phyloP scores from a whole-genome alignment of 2,797 vertebrate genomes.

The Myiotriccus ornatus region DNA sequence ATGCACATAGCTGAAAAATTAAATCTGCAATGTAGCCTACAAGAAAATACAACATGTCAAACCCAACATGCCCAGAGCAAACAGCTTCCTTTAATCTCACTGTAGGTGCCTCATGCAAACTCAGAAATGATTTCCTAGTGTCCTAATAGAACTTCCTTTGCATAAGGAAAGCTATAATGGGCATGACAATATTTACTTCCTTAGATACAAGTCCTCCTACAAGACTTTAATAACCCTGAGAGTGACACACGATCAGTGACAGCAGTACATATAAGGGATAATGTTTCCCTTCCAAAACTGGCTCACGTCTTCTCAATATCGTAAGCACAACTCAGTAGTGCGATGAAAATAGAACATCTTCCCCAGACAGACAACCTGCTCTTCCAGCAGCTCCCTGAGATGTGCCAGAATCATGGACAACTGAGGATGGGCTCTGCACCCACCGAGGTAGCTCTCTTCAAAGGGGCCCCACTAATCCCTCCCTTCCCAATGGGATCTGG shows the following conservation, averaged over 20 bases:
- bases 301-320: background rate
- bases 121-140: background rate
- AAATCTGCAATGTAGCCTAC: background rate
- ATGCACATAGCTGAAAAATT: background rate
- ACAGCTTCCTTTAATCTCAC: background rate
- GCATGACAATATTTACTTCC: background rate
- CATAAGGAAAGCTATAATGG: background rate
- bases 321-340: background rate
- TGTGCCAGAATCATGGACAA: accelerated
- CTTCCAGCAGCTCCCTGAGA: background rate
- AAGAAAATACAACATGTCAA: background rate
- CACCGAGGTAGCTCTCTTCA: background rate
- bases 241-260: background rate
- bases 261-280: background rate
- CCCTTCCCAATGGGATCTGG: too few species aligned
- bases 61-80: background rate
- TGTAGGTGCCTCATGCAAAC: background rate
- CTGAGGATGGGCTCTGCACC: background rate
- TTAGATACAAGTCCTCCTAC: background rate
- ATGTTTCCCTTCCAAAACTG: background rate
- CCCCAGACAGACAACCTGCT: background rate
- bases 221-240: background rate
- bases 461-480: background rate
- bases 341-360: background rate
- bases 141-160: background rate